Evolutionary conservation across 1,140 invertebrate genomes (phyloP), one percentile per base, ranked within the genome.

Genomic region (Diorhabda sublineata): DNA sequence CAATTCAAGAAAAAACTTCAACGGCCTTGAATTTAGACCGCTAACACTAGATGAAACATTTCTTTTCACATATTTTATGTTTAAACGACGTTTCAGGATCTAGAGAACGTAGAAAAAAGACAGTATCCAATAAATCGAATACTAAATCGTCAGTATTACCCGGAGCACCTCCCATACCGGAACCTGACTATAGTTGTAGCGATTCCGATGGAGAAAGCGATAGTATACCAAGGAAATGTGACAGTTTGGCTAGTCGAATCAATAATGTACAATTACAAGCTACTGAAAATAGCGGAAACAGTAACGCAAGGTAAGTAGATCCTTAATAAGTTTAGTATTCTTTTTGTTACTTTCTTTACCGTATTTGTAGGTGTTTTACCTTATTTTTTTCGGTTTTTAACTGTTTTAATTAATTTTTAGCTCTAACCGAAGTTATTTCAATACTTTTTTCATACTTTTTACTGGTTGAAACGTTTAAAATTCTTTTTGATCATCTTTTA

Each of bases 171-270:
- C 91, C 91, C 3, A 95, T 95, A 67, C 94, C 93, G 1, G 93
- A 95, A 76, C 93, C 93, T 0, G 94, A 95, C 81, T 95, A 95
- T 82, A 94, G 91, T 80, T 87, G 92, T 76, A 92, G 90, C 65
- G 92, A 93, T 76, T 91, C 90, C 0, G 87, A 85, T 74, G 86
- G 76, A 0, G 79, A 80, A 67, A 74, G 74, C 62, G 79, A 80
- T 9, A 76, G 69, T 45, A 75, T 78, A 61, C 63, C 44, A 42
- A 75, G 75, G 47, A 71, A 73, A 61, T 57, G 71, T 41, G 68
- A 45, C 7, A 77, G 73, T 59, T 68, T 75, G 26, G 71, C 71
- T 9, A 11, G 72, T 52, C 76, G 79, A 67, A 71, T 79, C 47
- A 67, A 71, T 42, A 69, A 66, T 42, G 71, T 74, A 9, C 73